Evolutionary conservation across 2,113 vertebrate species (phyloP).

Genomic region (Tenrec ecaudatus): DNA sequence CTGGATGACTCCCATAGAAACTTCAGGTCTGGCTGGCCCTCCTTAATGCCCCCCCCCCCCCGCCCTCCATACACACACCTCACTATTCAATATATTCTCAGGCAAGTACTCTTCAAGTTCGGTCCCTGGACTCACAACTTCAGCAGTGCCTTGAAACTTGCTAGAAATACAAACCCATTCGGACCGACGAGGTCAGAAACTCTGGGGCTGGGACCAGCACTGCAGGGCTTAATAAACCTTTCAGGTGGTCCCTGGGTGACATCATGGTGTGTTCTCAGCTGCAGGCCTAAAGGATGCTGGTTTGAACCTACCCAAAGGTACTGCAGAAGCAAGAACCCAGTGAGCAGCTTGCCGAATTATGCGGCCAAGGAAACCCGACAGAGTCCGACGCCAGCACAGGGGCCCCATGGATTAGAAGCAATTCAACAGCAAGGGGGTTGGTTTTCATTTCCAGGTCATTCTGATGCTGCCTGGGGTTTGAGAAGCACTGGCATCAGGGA

Average conservation of each 20-base stretch:
- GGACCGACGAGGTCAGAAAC: neutral
- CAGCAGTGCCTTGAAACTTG: neutral
- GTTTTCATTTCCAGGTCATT: neutral
- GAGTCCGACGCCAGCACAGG: neutral
- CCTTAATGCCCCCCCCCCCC: neutral
- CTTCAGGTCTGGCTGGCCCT: neutral
- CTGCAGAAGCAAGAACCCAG: neutral
- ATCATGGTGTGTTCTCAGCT: neutral
- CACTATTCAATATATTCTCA: neutral
- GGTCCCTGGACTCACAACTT: neutral
- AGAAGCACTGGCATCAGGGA: neutral
- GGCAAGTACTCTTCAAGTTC: neutral
- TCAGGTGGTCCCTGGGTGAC: neutral
- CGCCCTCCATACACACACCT: neutral
- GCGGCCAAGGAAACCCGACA: neutral
- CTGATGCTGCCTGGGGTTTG: neutral
- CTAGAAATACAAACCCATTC: neutral
- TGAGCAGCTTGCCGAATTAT: neutral
- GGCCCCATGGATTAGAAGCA: neutral
- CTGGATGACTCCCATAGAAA: neutral
- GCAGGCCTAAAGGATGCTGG: neutral
- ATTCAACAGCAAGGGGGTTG: neutral
- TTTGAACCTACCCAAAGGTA: neutral
- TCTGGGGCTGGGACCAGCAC: neutral
- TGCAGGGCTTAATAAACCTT: neutral